Percentiles rank a stretch among this genome's conserved stretches.
phyloP scores from a whole-genome alignment of 2,113 vertebrate species.

The Pelusios castaneus region DNA sequence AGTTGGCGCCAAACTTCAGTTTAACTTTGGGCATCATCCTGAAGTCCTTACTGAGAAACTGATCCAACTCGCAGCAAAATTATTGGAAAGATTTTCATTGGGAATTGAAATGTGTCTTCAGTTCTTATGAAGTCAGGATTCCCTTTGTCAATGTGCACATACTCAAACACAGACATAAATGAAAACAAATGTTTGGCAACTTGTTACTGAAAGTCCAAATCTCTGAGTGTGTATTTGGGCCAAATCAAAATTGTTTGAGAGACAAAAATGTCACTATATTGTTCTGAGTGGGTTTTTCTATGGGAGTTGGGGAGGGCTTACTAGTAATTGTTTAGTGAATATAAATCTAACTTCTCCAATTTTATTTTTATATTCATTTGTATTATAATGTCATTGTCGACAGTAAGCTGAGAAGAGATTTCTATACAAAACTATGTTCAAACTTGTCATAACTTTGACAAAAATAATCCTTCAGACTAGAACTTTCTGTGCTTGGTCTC shows the following conservation, averaged over 20 bases:
- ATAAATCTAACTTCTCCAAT: conserved; percentile 49
- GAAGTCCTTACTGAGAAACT: conserved; percentile 40
- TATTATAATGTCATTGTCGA: conserved; percentile 15
- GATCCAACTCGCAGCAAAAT: conserved; percentile 49
- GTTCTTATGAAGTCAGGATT: conserved; percentile 60
- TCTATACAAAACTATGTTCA: conserved; percentile 22
- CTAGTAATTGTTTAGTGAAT: conserved; percentile 59
- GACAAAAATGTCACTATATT: conserved; percentile 57
- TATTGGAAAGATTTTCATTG: conserved; percentile 36
- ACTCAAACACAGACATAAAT: conserved; percentile 56
- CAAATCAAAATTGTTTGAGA: conserved; percentile 57
- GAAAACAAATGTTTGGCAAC: conserved; percentile 68
- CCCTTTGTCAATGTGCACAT: conserved; percentile 46
- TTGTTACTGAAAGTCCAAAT: conserved; percentile 64
- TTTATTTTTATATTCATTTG: conserved; percentile 12
- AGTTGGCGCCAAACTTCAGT: conserved; percentile 35
- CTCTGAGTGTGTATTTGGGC: conserved; percentile 36
- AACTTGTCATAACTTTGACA: conserved; percentile 58
- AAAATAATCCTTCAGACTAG: conserved; percentile 52
- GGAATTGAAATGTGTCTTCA: conserved; percentile 46
- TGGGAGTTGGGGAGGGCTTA: conserved; percentile 5
- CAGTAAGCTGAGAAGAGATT: conserved; percentile 38
- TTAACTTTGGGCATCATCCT: conserved; percentile 15
- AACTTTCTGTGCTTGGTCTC: conserved; percentile 57
- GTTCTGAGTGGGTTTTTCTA: conserved; percentile 50